phyloP scores from a whole-genome alignment of 2,888 invertebrate genomes.

The Labia minor region DNA sequence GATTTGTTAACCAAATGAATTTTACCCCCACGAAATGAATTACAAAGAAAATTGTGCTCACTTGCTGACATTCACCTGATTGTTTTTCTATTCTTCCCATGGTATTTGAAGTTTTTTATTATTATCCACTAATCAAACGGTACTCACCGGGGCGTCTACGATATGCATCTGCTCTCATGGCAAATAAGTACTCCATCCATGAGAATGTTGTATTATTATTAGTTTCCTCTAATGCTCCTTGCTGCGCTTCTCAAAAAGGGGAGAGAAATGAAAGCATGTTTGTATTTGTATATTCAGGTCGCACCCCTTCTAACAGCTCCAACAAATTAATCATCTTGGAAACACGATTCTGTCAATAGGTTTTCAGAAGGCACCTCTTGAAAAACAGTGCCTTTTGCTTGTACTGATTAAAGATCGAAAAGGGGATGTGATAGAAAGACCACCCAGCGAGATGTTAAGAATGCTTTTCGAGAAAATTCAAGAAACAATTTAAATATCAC shows the following conservation, averaged over 20 bases:
- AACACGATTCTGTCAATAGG: background rate
- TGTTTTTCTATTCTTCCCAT: no score
- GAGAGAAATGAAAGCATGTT: background rate
- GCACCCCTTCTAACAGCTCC: background rate
- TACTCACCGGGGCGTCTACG: background rate
- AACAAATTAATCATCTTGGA: slow-evolving; percentile 7
- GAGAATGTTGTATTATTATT: background rate
- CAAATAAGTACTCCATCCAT: background rate
- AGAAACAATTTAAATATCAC: no score
- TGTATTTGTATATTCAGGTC: background rate
- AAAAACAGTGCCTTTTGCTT: background rate
- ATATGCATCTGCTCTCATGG: slow-evolving; percentile 9
- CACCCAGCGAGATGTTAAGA: background rate
- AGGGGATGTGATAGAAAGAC: background rate
- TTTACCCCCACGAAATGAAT: no score
- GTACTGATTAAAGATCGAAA: background rate
- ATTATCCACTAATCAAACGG: background rate
- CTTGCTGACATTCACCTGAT: no score
- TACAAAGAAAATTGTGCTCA: no score
- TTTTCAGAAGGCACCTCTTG: background rate
- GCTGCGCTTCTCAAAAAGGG: background rate
- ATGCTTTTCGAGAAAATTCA: no score
- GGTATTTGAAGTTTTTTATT: no score
- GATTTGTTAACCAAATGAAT: no score
- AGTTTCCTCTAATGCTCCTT: background rate